phyloP scores from a whole-genome alignment of 2,888 invertebrate species.

The Entomobrya multifasciata region DNA sequence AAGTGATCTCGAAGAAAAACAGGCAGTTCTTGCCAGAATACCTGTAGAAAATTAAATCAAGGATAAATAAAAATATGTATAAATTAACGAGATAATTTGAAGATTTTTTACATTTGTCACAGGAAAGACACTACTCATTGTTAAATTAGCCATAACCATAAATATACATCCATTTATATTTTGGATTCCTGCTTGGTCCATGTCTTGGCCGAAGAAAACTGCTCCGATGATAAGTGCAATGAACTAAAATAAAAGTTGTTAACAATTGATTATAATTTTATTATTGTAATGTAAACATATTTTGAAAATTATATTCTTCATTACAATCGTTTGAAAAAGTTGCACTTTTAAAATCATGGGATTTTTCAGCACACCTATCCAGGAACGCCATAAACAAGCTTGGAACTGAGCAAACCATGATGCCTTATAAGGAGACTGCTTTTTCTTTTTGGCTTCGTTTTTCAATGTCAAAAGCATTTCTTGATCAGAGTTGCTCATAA shows the following conservation, averaged over 20 bases:
- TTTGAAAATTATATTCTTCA: constrained; percentile 81
- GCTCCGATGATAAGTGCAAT: constrained; percentile 86
- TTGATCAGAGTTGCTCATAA: neutral
- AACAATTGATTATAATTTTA: neutral
- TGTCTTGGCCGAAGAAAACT: constrained; percentile 91
- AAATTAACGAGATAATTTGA: neutral
- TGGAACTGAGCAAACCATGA: constrained; percentile 93
- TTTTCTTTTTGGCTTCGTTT: constrained; percentile 20
- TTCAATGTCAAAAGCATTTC: neutral
- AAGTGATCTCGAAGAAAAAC: constrained; percentile 94
- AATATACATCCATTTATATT: constrained; percentile 96
- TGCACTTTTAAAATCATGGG: constrained; percentile 94
- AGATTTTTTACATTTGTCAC: constrained; percentile 92
- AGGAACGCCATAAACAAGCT: constrained; percentile 94
- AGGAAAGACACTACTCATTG: constrained; percentile 96
- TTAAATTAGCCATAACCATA: constrained; percentile 94
- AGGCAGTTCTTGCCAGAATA: constrained; percentile 93
- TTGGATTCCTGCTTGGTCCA: constrained; percentile 94
- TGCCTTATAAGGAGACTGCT: constrained; percentile 87
- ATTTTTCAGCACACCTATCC: constrained; percentile 93
- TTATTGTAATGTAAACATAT: neutral
- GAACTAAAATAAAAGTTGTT: constrained; percentile 85
- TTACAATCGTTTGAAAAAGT: constrained; percentile 93
- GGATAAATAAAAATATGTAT: neutral
- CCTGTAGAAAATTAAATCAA: constrained; percentile 84